phyloP scores from a whole-genome alignment of 2,888 invertebrate genomes.

The Margaritifera margaritifera region DNA sequence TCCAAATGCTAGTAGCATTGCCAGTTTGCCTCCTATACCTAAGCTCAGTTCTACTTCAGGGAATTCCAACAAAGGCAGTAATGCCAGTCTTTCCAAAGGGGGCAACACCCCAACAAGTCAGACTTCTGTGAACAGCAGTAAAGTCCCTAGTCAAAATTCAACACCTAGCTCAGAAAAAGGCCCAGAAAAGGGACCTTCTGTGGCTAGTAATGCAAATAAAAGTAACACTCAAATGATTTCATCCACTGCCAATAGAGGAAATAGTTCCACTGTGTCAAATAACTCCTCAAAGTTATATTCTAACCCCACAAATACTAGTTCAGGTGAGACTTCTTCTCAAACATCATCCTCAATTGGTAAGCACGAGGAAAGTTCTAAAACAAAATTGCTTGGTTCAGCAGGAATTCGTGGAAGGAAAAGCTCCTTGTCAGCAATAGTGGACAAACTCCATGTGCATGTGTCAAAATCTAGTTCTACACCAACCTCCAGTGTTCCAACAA shows the following conservation, averaged over 20 bases:
- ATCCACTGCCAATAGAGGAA: no score
- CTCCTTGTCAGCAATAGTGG: constrained; percentile 80
- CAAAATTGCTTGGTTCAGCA: neutral
- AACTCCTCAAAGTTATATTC: neutral
- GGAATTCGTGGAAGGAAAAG: constrained; percentile 54
- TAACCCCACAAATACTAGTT: constrained; percentile 7
- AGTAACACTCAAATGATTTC: no score
- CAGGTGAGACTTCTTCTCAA: constrained; percentile 1
- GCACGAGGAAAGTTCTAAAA: neutral
- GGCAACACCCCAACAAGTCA: constrained; percentile 2
- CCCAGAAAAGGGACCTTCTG: no score
- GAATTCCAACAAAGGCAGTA: constrained; percentile 22
- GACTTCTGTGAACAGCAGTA: no score
- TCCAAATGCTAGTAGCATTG: constrained; percentile 58
- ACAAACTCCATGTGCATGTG: constrained; percentile 78
- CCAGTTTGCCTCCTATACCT: constrained; percentile 61
- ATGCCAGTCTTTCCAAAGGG: constrained; percentile 4
- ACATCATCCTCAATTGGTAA: neutral
- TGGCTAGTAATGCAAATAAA: no score
- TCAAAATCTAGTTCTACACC: neutral
- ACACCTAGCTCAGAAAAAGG: no score
- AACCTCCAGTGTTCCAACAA: constrained; percentile 6
- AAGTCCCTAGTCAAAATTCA: no score
- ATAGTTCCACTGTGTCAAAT: no score
- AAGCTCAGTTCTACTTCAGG: constrained; percentile 51